Evolutionary conservation across 2,113 vertebrate genomes (phyloP), one percentile per base, ranked within the genome.

Genomic region (Conger conger): DNA sequence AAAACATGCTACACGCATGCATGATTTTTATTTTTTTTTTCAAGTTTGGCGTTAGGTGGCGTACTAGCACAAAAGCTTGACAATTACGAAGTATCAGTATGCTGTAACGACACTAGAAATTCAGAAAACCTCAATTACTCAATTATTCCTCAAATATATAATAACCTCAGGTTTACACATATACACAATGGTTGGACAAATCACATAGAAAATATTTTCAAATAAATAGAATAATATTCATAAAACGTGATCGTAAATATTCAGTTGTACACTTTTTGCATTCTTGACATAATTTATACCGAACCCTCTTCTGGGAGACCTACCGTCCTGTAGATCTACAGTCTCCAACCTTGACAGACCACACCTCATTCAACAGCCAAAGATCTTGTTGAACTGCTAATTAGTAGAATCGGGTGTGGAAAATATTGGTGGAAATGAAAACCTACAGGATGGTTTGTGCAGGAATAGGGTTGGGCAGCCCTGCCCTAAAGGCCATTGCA

Each of bases 1-100:
- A 23, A 68, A 27, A 4, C 2, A 16, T 5, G n/a, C 11, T 73
- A 30, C 7, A 73, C 68, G 33, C 27, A 30, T 33, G 27, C n/a
- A 73, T 73, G 45, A 50, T 50, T 33, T 33, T n/a, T n/a, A 73
- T 73, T 30, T 63, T 23, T 5, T n/a, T 63, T 27, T 63, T 63
- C 45, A 50, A 63, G 23, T 63, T 27, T 63, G 13, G 27, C 68
- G 9, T n/a, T 73, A 73, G 68, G 68, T 23, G 68, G 68, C 68
- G 68, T 27, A 73, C 68, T 73, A n/a, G 68, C 68, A 73, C 68
- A 73, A 73, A 73, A 73, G 9, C n/a, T 73, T 73, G 68, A 73
- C n/a, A n/a, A 73, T 30, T 27, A n/a, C 3, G 27, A 27, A n/a
- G 60, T n/a, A 4, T 9, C 27, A n/a, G 60, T 17, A 33, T 33